Evolutionary conservation across 2,888 invertebrate species (phyloP), one percentile per base, ranked within the genome.

Genomic region (Lochmaea crataegi): DNA sequence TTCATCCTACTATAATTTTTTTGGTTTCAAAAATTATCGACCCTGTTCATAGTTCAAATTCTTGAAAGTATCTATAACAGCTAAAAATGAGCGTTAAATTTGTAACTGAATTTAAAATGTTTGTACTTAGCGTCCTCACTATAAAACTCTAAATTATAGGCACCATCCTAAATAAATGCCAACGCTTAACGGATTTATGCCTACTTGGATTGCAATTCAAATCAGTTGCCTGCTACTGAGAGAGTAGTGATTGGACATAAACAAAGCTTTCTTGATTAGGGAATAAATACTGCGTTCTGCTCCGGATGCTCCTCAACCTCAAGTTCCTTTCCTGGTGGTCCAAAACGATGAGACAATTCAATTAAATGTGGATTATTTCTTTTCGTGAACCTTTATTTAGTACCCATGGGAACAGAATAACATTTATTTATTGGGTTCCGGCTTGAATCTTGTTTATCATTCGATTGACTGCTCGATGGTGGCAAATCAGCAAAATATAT

Each of bases 211-310:
- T 83, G 85, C 84, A 84, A 86, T 86, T 86, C 85, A 85, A 85
- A 86, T 85, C 84, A 84, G 84, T 81, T 81, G 81, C 78, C 79
- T 79, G 80, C 81, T 82, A 82, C 81, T 78, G 81, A 81, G 77
- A 82, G 82, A 81, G 78, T 75, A 74, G 80, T 82, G 84, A 85
- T 84, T 83, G 84, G 84, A 82, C 84, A 84, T 86, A 85, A 86
- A 86, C 85, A 85, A 85, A 84, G 85, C 80, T 80, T 77, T 69
- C 82, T 83, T 85, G 86, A 85, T 85, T 85, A 85, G 85, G 85
- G 83, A 86, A 85, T 84, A 85, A 85, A 85, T 84, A 84, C 42
- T 57, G 51, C 82, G 81, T 78, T 65, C 78, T 79, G 82, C 83
- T 80, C 77, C 78, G 78, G 79, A 78, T 79, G 76, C 66, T 58